Evolutionary conservation across 2,888 invertebrate genomes (phyloP).

Genomic region (Rhabditophanes sp.): DNA sequence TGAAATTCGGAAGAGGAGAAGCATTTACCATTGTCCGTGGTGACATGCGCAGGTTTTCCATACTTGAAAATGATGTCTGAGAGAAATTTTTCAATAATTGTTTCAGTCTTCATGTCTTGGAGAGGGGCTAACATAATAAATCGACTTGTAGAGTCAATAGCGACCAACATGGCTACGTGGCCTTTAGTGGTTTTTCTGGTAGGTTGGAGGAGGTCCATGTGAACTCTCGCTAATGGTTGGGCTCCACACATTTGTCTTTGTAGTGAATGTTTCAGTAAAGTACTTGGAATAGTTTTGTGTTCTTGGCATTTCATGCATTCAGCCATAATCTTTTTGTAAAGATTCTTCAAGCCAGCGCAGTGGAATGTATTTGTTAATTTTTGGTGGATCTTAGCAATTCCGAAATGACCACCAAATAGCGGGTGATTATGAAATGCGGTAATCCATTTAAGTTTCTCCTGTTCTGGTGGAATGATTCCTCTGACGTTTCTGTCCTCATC

Average conservation of each 20-base stretch:
- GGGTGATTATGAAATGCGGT: constrained; percentile 7
- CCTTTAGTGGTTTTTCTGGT: constrained; percentile 15
- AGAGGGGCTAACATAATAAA: constrained; percentile 40
- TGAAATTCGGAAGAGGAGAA: constrained; percentile 23
- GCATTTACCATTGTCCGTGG: constrained; percentile 35
- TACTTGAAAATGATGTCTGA: constrained; percentile 16
- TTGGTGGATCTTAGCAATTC: constrained; percentile 6
- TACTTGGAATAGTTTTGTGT: constrained; percentile 5
- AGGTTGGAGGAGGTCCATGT: constrained; percentile 47
- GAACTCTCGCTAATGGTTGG: constrained; percentile 43
- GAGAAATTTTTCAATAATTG: constrained; percentile 14
- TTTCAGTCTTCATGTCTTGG: constrained; percentile 9
- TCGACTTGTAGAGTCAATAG: constrained; percentile 46
- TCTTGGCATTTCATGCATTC: constrained; percentile 8
- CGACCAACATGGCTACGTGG: constrained; percentile 36
- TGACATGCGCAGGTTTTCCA: constrained; percentile 28
- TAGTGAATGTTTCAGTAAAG: too few species aligned
- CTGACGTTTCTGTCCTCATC: neutral
- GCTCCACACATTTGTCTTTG: constrained; percentile 19
- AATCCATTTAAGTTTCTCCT: neutral
- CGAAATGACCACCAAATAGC: constrained; percentile 8
- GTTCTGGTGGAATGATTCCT: neutral
- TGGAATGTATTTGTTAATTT: constrained; percentile 2
- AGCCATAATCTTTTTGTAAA: constrained; percentile 7
- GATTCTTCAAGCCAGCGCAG: constrained; percentile 8